Conservation (phyloP, 53 echinoderm and acorn worm species). For the Stichopus horrens region DNA sequence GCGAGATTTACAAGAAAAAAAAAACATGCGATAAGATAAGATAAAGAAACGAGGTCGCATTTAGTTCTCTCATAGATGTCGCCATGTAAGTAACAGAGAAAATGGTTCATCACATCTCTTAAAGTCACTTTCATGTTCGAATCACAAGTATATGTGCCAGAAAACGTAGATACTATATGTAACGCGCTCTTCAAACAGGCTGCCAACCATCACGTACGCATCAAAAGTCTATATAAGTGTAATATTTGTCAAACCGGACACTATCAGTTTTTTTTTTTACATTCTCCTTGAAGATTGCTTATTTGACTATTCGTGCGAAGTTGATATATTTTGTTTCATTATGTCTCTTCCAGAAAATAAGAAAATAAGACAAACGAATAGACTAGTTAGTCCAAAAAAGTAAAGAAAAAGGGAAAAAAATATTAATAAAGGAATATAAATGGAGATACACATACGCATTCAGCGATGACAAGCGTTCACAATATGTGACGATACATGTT, state of each 20-base stretch:
- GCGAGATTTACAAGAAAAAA: too few species aligned
- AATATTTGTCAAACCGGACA: neutral
- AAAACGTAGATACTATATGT: too few species aligned
- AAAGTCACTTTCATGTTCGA: too few species aligned
- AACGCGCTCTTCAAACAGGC: too few species aligned
- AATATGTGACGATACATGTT: conserved; percentile 28
- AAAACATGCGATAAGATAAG: too few species aligned
- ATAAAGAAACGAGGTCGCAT: too few species aligned
- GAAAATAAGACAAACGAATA: neutral
- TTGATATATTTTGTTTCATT: neutral
- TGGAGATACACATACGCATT: too few species aligned
- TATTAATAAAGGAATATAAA: neutral
- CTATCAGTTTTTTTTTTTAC: neutral
- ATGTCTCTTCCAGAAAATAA: neutral
- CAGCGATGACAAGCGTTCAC: conserved; percentile 27
- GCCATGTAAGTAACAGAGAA: too few species aligned
- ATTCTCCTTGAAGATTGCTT: conserved; percentile 20
- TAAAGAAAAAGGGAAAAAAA: neutral
- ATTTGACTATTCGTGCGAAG: conserved; percentile 6
- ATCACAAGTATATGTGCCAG: too few species aligned
- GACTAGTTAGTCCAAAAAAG: neutral
- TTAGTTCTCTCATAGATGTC: too few species aligned
- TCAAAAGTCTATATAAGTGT: neutral
- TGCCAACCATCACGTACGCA: too few species aligned
- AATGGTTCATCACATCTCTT: too few species aligned